These are phyloP conservation scores for Diplogasteroides magnus DNA, from an alignment of 1,140 invertebrate genomes.

Conservation along the genomic window DNA sequence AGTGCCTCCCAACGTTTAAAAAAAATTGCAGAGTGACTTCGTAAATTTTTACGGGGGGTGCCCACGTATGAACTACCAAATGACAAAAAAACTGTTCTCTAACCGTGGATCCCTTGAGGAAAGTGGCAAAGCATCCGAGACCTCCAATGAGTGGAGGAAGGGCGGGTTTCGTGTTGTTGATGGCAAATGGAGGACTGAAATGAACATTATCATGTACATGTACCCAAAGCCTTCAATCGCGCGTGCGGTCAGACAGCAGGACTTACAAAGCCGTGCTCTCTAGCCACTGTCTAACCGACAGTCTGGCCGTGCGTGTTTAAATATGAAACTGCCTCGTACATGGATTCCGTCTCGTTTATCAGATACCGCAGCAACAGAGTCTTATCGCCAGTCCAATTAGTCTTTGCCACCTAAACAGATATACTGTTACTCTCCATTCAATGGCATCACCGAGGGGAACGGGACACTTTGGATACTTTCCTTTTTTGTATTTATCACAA, in stretches of 20 bases:
- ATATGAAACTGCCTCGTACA: constrained; percentile 15
- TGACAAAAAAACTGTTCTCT: too few species aligned
- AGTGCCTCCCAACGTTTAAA: too few species aligned
- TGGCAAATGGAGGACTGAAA: constrained; percentile 8
- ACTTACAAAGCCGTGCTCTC: background rate
- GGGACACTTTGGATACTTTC: too few species aligned
- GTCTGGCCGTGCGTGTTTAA: background rate
- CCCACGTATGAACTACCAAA: too few species aligned
- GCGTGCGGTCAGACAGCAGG: background rate
- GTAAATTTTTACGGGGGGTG: too few species aligned
- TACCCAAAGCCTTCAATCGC: constrained; percentile 9
- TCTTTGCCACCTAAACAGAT: constrained; percentile 16
- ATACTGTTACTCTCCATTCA: constrained; percentile 1
- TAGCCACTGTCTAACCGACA: background rate
- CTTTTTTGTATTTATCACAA: too few species aligned
- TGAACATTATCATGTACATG: constrained; percentile 15
- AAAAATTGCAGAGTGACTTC: too few species aligned
- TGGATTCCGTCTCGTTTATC: constrained; percentile 14
- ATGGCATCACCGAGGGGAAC: too few species aligned
- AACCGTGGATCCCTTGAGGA: background rate
- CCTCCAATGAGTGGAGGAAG: background rate
- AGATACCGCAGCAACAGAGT: constrained; percentile 18
- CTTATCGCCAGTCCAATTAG: constrained; percentile 21
- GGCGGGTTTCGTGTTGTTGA: background rate
- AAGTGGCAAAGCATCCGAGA: background rate